Conservation (phyloP, 2,888 invertebrate genomes). For the Psylliodes chrysocephalus region DNA sequence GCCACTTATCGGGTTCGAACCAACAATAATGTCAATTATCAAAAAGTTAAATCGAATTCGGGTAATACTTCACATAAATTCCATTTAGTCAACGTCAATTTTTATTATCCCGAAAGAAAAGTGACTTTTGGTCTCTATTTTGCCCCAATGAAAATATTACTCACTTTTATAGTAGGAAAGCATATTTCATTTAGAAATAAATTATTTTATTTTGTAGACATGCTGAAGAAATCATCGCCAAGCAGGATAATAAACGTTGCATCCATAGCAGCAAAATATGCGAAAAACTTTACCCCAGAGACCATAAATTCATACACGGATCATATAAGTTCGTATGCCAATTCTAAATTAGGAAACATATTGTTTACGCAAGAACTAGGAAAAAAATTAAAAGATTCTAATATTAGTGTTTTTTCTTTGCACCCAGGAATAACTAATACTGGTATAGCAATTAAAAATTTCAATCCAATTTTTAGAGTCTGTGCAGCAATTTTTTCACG, state of each 20-base stretch:
- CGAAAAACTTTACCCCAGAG: constrained; percentile 38
- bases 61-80: no score
- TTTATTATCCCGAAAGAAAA: no score
- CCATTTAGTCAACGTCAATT: no score
- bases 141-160: no score
- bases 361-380: constrained; percentile 53
- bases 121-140: no score
- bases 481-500: not conserved
- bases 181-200: no score
- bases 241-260: constrained; percentile 54
- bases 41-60: no score
- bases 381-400: constrained; percentile 43
- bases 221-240: constrained; percentile 60
- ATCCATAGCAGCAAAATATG: constrained; percentile 45
- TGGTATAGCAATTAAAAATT: not conserved
- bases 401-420: constrained; percentile 49
- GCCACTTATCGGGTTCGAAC: no score
- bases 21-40: no score
- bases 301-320: constrained; percentile 42
- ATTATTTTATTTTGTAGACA: no score
- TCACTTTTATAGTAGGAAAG: no score
- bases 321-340: constrained; percentile 38
- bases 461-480: not conserved
- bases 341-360: constrained; percentile 53
- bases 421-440: constrained; percentile 51